phyloP scores from a whole-genome alignment of 2,888 invertebrate genomes.

The Melanotus villosus region DNA sequence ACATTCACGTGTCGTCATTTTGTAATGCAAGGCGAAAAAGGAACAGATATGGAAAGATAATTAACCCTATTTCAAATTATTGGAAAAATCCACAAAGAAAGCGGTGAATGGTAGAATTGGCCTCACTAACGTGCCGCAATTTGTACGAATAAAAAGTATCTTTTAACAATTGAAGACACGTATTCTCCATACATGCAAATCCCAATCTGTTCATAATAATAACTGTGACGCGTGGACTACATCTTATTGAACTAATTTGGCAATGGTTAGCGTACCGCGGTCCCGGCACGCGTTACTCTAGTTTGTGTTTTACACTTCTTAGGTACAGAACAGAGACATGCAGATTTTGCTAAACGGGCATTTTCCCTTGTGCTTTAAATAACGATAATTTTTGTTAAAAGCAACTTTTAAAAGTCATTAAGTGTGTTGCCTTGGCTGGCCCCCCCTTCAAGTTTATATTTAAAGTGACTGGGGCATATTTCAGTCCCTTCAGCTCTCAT shows the following conservation, averaged over 20 bases:
- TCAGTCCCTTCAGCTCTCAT: slow-evolving; percentile 56
- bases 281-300: slow-evolving; percentile 61
- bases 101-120: slow-evolving; percentile 32
- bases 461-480: slow-evolving; percentile 41
- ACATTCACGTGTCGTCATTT: too few species aligned
- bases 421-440: slow-evolving; percentile 2
- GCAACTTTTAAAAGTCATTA: slow-evolving; percentile 27
- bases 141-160: slow-evolving; percentile 44
- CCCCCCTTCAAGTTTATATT: slow-evolving; percentile 28
- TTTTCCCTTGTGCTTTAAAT: slow-evolving; percentile 13
- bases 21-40: too few species aligned
- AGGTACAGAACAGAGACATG: slow-evolving; percentile 30
- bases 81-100: slow-evolving; percentile 18
- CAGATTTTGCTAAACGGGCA: background rate
- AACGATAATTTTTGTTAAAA: slow-evolving; percentile 30
- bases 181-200: slow-evolving; percentile 64
- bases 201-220: slow-evolving; percentile 67
- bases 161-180: slow-evolving; percentile 65
- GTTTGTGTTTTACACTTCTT: slow-evolving; percentile 59
- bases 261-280: slow-evolving; percentile 63
- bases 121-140: slow-evolving; percentile 42
- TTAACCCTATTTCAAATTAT: slow-evolving; percentile 11
- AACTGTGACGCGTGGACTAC: slow-evolving; percentile 70
- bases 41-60: background rate
- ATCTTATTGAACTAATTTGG: slow-evolving; percentile 71